phyloP scores from a whole-genome alignment of 1,140 invertebrate genomes.

The Monomorium pharaonis region DNA sequence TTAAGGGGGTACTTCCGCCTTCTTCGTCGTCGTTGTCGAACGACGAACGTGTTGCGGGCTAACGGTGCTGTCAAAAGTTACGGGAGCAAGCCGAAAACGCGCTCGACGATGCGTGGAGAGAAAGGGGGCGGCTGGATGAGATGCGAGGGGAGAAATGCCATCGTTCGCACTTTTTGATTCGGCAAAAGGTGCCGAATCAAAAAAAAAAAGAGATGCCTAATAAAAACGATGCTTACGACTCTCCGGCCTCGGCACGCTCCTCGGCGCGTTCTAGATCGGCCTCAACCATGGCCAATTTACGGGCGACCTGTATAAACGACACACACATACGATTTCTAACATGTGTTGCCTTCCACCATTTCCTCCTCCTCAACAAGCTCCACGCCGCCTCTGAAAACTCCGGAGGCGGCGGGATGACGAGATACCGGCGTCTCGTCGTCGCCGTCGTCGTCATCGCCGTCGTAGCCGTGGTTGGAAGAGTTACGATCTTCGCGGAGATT shows the following conservation, averaged over 20 bases:
- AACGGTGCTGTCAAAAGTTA: conserved; percentile 47
- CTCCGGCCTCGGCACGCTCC: conserved; percentile 99
- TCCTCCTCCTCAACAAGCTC: not conserved
- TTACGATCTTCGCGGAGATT: conserved; percentile 14
- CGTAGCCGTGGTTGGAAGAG: conserved; percentile 48
- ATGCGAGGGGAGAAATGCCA: conserved; percentile 8
- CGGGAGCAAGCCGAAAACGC: conserved; percentile 5
- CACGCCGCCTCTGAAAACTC: conserved; percentile 37
- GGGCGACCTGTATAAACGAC: conserved; percentile 95
- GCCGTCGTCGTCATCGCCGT: conserved; percentile 12
- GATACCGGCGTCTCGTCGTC: conserved; percentile 12
- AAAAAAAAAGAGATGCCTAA: conserved; percentile 64
- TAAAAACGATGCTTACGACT: conserved; percentile 95
- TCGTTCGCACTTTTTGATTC: conserved; percentile 44
- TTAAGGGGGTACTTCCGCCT: not conserved
- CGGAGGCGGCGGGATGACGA: conserved; percentile 33
- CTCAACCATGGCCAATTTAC: conserved; percentile 99
- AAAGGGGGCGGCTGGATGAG: not conserved
- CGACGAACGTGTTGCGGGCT: conserved; percentile 6
- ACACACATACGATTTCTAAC: conserved; percentile 74
- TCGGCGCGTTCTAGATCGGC: conserved; percentile 99
- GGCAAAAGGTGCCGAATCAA: conserved; percentile 37
- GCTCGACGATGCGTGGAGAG: conserved; percentile 8
- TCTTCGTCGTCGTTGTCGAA: not conserved
- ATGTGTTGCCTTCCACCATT: conserved; percentile 61